These are phyloP conservation scores for Theristus sp. DNA, from an alignment of 2,888 invertebrate species.

Conservation along the genomic window DNA sequence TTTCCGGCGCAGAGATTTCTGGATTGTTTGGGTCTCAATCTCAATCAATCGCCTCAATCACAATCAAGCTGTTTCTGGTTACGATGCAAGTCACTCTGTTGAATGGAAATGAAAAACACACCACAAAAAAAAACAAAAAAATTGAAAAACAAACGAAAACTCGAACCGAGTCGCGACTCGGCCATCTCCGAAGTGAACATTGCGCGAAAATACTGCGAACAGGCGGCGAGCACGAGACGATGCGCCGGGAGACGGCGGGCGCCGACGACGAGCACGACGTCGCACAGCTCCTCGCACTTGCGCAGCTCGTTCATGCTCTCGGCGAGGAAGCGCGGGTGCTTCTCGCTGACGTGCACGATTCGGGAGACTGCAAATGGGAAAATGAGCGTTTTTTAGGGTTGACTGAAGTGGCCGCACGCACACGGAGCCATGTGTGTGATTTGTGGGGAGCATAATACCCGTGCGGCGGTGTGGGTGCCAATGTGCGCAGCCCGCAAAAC, in stretches of 20 bases:
- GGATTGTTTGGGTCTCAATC: too few relatives aligned
- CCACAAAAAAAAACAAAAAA: not conserved
- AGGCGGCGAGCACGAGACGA: conserved; percentile 35
- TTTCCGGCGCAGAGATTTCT: too few relatives aligned
- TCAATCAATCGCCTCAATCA: not conserved
- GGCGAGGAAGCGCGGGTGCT: conserved; percentile 76
- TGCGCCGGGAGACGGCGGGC: conserved; percentile 86
- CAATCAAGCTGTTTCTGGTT: too few relatives aligned
- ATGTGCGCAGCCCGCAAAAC: too few relatives aligned
- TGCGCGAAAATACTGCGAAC: conserved; percentile 49
- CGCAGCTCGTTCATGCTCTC: conserved; percentile 74
- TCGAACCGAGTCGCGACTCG: conserved; percentile 61
- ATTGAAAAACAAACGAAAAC: not conserved
- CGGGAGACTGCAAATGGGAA: not conserved
- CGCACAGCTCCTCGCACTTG: conserved; percentile 72
- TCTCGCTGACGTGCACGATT: conserved; percentile 43
- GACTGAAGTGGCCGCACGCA: too few relatives aligned
- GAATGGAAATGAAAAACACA: not conserved
- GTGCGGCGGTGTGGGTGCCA: too few relatives aligned
- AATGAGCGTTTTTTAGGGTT: too few relatives aligned
- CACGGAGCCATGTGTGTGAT: too few relatives aligned
- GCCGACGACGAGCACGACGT: conserved; percentile 81
- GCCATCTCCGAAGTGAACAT: conserved; percentile 98
- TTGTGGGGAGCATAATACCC: not conserved
- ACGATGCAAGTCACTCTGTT: too few relatives aligned